Base-by-base conservation (phyloP, 2,113 vertebrate genomes). In the Scytalopus superciliaris region DNA sequence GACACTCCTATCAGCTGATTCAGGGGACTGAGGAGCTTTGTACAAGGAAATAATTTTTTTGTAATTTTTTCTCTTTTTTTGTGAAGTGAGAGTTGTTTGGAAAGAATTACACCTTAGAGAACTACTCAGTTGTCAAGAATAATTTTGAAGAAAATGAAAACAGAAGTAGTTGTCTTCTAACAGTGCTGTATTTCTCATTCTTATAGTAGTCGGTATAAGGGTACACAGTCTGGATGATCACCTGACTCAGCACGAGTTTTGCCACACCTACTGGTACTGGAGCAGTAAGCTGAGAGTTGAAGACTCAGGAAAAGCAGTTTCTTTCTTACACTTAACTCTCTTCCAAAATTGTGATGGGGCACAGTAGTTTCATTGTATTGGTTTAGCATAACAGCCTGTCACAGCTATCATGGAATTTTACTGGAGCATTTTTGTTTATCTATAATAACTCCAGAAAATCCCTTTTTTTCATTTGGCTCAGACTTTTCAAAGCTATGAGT, bases 361-460 rank as follows among this genome's bases (percentile, higher is more conserved):
- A 82, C 49, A 79, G 47, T n/a, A 79, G 30, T 78, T 76, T 84
- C 62, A 53, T 35, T 28, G 57, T 64, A n/a, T 66, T 39, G 12
- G 2, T 3, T 94, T 73, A 67, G 56, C 31, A 13, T 52, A 62
- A 47, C 84, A 72, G 17, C 49, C 89, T 85, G 50, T 85, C 78
- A 66, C 69, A 91, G 37, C 18, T 85, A 70, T 49, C 13, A 0
- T n/a, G 33, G 35, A 90, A 53, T 60, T 96, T 88, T 84, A 81
- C 64, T 84, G 63, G 35, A 87, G 59, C 31, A 3, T 78, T 90
- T 92, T 64, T 64, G 87, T 88, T 81, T 78, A 68, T 76, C 74
- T 70, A 64, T 78, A 78, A 70, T 66, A 84, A 87, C 57, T 87
- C 52, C 82, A 76, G 89, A 87, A 94, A 90, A 92, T 80, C 56